phyloP scores from a whole-genome alignment of 2,113 vertebrate species.

The Archilochus colubris region DNA sequence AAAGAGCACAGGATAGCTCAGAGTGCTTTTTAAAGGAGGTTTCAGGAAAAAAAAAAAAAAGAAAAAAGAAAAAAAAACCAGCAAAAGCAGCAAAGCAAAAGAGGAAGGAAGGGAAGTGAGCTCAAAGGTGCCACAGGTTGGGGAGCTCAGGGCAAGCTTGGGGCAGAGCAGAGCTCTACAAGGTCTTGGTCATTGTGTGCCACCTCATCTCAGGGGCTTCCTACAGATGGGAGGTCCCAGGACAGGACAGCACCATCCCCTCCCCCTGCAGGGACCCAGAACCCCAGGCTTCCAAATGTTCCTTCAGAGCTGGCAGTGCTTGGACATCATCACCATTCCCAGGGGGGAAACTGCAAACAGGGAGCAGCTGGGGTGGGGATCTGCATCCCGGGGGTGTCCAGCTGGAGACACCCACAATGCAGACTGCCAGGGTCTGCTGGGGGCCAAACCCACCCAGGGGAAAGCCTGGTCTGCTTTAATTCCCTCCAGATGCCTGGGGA shows the following conservation, averaged over 20 bases:
- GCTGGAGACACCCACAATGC: not conserved
- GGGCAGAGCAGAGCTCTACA: accelerated
- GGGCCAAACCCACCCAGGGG: not conserved
- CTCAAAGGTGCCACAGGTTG: accelerated
- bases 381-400: not conserved
- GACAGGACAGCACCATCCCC: not conserved
- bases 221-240: not conserved
- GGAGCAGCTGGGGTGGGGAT: not conserved
- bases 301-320: not conserved
- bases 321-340: accelerated
- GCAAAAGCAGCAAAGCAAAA: not conserved
- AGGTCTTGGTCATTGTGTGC: accelerated
- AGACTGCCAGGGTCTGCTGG: not conserved
- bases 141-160: not conserved
- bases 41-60: too few relatives aligned
- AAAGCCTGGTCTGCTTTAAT: not conserved
- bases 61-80: accelerated
- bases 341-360: not conserved
- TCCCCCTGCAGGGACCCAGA: not conserved
- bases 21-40: not conserved
- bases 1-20: conserved; percentile 61
- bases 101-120: not conserved
- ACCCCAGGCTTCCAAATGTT: not conserved
- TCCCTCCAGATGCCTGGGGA: not conserved
- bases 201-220: not conserved